These are phyloP conservation scores for Brachionichthys hirsutus DNA, from an alignment of 2,113 vertebrate genomes.

Conservation along the genomic window DNA sequence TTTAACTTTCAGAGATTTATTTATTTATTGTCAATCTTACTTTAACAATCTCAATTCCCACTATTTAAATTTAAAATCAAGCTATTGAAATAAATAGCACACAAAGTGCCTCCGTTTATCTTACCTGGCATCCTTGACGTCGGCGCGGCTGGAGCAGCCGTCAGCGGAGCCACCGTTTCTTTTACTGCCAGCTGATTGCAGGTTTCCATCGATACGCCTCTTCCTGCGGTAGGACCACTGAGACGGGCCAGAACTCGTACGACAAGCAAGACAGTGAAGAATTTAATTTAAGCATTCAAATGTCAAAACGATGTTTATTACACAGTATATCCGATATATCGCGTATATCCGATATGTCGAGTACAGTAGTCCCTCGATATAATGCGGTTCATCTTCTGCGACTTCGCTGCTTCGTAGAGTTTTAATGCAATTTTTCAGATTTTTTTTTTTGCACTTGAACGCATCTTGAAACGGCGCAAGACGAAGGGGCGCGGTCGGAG, in stretches of 20 bases:
- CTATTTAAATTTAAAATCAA: too few relatives aligned
- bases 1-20: too few relatives aligned
- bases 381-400: not conserved
- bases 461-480: too few relatives aligned
- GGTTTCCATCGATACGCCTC: constrained; percentile 81
- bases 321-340: not conserved
- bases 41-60: too few relatives aligned
- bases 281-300: not conserved
- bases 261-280: not conserved
- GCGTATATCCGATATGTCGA: too few relatives aligned
- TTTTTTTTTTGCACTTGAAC: too few relatives aligned
- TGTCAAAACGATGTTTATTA: not conserved
- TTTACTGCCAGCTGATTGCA: constrained; percentile 25
- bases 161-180: constrained; percentile 3
- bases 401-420: too few relatives aligned
- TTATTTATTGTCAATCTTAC: too few relatives aligned
- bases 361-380: too few relatives aligned
- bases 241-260: constrained; percentile 71
- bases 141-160: constrained; percentile 13
- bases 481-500: too few relatives aligned
- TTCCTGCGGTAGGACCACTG: constrained; percentile 86
- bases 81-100: too few relatives aligned
- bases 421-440: too few relatives aligned
- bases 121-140: constrained; percentile 67
- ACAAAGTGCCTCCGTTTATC: constrained; percentile 46